Base-by-base conservation (phyloP, 2,888 invertebrate genomes). In the Acleris literana region DNA sequence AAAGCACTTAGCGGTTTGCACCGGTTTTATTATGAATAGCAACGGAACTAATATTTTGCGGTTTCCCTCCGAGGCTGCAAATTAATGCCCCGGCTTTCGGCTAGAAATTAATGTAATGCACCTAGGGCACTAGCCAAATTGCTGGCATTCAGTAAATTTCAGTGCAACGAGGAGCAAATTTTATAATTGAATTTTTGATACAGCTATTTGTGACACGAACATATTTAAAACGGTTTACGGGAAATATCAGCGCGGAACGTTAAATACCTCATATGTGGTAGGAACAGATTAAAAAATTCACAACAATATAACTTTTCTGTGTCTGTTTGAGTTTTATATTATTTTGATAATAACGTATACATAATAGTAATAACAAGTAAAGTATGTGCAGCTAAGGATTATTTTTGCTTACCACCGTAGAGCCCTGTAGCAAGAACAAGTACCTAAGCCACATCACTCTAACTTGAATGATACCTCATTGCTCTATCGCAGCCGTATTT, bases 51-150 rank as follows among this genome's bases (percentile, higher is more conserved):
- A 88, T 90, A 90, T 90, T 92, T 90, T 90, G 91, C 78, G 92
- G 92, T 86, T 86, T 87, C 87, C 86, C 87, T 80, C 81, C 81
- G 81, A 85, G 87, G 84, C 84, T 85, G 87, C 90, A 88, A 92
- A 92, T 91, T 90, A 91, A 91, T 90, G 88, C 84, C 85, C 82
- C 80, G 79, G 88, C 89, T 91, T 88, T 90, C 88, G 88, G 89
- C 90, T 87, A 79, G 85, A 88, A 89, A 91, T 91, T 91, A 92
- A 91, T 92, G 90, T 90, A 90, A 92, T 91, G 90, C 88, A 90
- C 91, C 88, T 82, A 86, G 86, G 88, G 86, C 87, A 88, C 85
- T 80, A 81, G 87, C 85, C 86, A 86, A 88, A 89, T 86, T 88
- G 90, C 86, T 85, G 83, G 86, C 85, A 81, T 85, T 86, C 85